phyloP scores from a whole-genome alignment of 2,113 vertebrate genomes.

The Orthonyx spaldingii region DNA sequence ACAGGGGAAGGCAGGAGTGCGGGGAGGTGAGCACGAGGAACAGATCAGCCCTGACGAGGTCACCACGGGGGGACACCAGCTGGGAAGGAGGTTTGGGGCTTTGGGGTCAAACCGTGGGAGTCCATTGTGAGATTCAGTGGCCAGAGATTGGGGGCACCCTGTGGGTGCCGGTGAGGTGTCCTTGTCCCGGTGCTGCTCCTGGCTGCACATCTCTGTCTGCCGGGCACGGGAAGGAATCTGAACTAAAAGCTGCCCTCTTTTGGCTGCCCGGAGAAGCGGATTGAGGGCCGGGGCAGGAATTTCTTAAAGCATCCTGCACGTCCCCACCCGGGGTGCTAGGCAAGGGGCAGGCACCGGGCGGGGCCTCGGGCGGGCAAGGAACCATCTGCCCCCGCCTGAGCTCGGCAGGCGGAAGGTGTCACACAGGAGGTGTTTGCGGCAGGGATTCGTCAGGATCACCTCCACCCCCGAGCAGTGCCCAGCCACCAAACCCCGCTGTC shows the following conservation, averaged over 20 bases:
- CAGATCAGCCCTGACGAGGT: too few species aligned
- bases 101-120: too few species aligned
- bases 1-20: background rate
- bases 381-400: background rate
- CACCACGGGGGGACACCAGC: too few species aligned
- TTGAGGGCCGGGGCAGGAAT: background rate
- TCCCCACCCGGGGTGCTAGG: background rate
- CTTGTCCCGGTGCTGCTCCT: background rate
- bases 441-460: background rate
- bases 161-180: too few species aligned
- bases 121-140: too few species aligned
- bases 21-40: background rate
- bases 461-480: background rate
- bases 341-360: rapidly evolving
- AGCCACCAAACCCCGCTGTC: background rate
- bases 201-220: background rate
- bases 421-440: background rate
- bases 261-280: background rate
- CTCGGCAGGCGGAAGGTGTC: background rate
- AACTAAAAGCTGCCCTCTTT: background rate
- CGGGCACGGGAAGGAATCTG: background rate
- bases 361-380: background rate
- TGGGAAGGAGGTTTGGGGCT: background rate
- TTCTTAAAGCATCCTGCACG: background rate
- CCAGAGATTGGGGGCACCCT: too few species aligned